Conservation (phyloP, 2,888 invertebrate species). For the Pterobdella sp. region DNA sequence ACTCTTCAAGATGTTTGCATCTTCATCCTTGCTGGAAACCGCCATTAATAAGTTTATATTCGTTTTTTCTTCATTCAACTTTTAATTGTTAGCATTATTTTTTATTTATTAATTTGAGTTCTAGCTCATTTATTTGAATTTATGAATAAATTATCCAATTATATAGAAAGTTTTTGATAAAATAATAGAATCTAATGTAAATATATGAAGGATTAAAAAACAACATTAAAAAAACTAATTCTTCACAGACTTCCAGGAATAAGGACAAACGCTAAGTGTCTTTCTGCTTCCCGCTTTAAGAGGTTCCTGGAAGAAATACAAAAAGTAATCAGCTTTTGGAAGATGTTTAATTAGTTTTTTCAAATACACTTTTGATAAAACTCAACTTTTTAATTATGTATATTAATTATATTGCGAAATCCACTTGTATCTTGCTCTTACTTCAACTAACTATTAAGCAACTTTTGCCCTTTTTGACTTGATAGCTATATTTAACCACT, state of each 20-base stretch:
- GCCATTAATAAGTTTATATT: conserved; percentile 7
- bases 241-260: conserved; percentile 8
- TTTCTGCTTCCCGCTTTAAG: conserved; percentile 7
- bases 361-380: not conserved
- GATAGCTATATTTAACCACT: no score
- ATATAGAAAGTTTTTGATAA: not conserved
- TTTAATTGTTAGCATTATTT: conserved; percentile 1
- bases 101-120: not conserved
- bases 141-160: not conserved
- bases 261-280: not conserved
- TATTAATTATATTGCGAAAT: not conserved
- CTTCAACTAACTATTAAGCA: not conserved
- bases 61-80: not conserved
- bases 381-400: not conserved
- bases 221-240: not conserved
- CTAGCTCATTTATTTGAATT: no score
- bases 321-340: not conserved
- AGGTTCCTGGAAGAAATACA: conserved; percentile 18
- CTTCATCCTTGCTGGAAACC: conserved; percentile 9
- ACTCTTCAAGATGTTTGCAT: conserved; percentile 18
- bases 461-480: no score
- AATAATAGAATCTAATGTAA: not conserved
- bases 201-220: not conserved
- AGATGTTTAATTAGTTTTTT: not conserved
- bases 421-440: not conserved